Evolutionary conservation across 2,113 vertebrate genomes (phyloP), one percentile per base, ranked within the genome.

Genomic region (Onychostruthus taczanowskii): DNA sequence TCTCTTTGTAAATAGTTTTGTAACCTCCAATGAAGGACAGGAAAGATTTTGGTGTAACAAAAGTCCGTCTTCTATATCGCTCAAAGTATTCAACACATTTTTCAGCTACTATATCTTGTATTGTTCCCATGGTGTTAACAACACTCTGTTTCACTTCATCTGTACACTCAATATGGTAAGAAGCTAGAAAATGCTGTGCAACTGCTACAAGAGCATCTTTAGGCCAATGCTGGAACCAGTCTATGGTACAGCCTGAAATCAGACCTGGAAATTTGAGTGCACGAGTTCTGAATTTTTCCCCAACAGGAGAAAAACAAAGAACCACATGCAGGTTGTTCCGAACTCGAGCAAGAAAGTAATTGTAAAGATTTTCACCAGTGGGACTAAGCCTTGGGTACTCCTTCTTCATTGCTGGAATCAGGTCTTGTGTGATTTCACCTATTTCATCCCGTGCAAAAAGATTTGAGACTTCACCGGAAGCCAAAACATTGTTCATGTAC

Each of bases 171-270:
- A 99, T 97, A 81, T 96, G 94, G 84, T 98, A 98, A 61, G 97
- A 97, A 80, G 95, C 62, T 93, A 99, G 97, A 95, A 98, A 99
- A 94, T 98, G 98, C 75, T 98, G 97, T 31, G 98, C 98, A 47
- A 99, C 98, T 33, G 98, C 98, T 41, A 98, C 97, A 61, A 99
- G 98, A 73, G 98, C 98, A 78, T 99, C 98, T 66, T 97, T 98
- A 21, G 98, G 98, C 98, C 98, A 99, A 50, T 90, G 56, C 91
- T 98, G 98, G 94, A 99, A 99, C 98, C 98, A 99, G 97, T 99
- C 98, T 75, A 99, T 95, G 0, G 98, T 99, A 95, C 98, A 99
- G 89, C 98, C 98, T 8, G 98, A 99, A 86, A 99, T 98, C 87
- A 99, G 97, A 58, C 97, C 98, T 18, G 98, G 98, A 81, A 99